phyloP scores from a whole-genome alignment of 2,888 invertebrate genomes.

The Synanthedon vespiformis region DNA sequence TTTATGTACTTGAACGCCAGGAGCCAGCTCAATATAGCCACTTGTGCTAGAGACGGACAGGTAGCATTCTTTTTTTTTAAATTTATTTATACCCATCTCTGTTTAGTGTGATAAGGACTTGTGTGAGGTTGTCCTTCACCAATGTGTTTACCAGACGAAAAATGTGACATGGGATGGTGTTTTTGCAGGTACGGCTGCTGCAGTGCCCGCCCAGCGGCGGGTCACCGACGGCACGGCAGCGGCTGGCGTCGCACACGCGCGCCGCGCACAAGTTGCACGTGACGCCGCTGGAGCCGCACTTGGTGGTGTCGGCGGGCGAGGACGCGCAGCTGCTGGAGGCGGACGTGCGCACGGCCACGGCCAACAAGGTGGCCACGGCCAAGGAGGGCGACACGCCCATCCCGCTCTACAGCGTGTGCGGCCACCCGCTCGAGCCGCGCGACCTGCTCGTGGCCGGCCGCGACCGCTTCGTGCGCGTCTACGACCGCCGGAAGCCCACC shows the following conservation, averaged over 20 bases:
- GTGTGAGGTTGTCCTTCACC: too few species aligned
- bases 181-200: constrained; percentile 68
- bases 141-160: not conserved
- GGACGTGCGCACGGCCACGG: constrained; percentile 80
- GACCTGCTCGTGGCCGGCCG: constrained; percentile 89
- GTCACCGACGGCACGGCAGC: constrained; percentile 66
- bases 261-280: constrained; percentile 89
- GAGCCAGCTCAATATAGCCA: constrained; percentile 85
- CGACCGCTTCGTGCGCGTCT: constrained; percentile 82
- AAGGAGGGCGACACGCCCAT: constrained; percentile 72
- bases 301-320: constrained; percentile 88
- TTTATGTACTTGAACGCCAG: constrained; percentile 81
- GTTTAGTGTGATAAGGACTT: not conserved
- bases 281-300: constrained; percentile 79
- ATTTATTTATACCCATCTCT: not conserved
- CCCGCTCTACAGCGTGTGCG: constrained; percentile 88
- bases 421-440: constrained; percentile 81
- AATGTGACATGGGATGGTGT: not conserved
- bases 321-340: constrained; percentile 85
- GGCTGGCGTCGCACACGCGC: constrained; percentile 78
- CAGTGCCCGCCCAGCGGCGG: constrained; percentile 70
- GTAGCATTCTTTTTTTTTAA: constrained; percentile 52
- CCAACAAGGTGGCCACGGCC: constrained; percentile 65
- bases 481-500: constrained; percentile 74
- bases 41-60: constrained; percentile 91